Base-by-base conservation (phyloP, 2,888 invertebrate species). In the Drosophila eohydei region DNA sequence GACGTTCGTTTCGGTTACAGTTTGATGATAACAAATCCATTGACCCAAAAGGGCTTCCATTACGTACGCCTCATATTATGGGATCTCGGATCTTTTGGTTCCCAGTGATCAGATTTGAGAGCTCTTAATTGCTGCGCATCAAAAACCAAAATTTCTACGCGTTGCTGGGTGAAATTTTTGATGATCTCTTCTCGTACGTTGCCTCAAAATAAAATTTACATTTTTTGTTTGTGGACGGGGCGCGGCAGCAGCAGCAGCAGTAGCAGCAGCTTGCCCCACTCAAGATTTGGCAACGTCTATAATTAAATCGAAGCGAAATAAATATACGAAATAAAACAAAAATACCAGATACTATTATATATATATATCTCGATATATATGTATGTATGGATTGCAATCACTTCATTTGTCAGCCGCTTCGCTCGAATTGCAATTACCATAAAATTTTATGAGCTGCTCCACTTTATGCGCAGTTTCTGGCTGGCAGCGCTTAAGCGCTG, bases 371-470 rank as follows among this genome's bases (percentile, higher is more conserved):
- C 30, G 28, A 34, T 40, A 34, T 16, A 28, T 54, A 28, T 34
- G 32, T 5, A 32, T 32, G 7, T 32, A 21, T n/a, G 30, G 30
- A 58, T 62, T 63, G 78, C 58, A 64, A 60, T 84, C 75, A 75
- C 88, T 84, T 84, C 88, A 89, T 90, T 89, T 89, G 83, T 88
- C 86, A 86, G 89, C 55, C 70, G 58, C 52, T 63, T 61, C 64
- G 76, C 88, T 40, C 72, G 48, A 70, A 65, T 78, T 81, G 82
- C 91, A 90, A 91, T 90, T 90, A 90, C 82, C 89, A 78, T 90
- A 83, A 90, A 90, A 91, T 88, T 90, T 91, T 87, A 91, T 71
- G 66, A 59, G 58, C 77, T 80, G 80, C 86, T 89, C 89, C 88
- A 88, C 83, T 83, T 88, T 88, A 82, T 89, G 76, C 73, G 74